phyloP scores from a whole-genome alignment of 64 coral and sea anemone species.

The Actinia equina region DNA sequence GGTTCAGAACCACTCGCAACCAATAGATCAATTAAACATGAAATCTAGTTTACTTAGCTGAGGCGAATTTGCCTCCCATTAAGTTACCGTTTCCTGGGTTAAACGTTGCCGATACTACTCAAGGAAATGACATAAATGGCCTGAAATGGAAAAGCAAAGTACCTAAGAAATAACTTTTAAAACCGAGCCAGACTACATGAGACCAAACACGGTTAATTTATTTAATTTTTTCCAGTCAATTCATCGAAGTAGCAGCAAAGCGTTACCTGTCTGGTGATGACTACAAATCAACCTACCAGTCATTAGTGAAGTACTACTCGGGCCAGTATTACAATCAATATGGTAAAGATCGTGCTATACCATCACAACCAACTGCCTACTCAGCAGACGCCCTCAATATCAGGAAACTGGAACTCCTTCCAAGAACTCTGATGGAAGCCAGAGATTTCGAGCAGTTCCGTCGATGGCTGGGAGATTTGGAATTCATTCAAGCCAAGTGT shows the following conservation, averaged over 20 bases:
- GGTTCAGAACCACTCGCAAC: not conserved
- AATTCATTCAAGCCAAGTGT: conserved; percentile 61
- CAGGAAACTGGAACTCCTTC: conserved; percentile 52
- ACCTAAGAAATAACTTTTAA: too few species aligned
- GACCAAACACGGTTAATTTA: not conserved
- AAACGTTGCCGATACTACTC: too few species aligned
- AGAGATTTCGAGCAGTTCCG: conserved; percentile 35
- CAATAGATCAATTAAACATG: not conserved
- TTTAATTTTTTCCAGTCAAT: conserved; percentile 22
- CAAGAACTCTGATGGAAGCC: conserved; percentile 32
- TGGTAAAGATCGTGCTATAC: conserved; percentile 28
- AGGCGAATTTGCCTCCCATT: too few species aligned
- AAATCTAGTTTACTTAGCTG: not conserved
- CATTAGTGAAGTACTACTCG: conserved; percentile 43
- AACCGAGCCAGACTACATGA: too few species aligned
- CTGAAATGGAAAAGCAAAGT: too few species aligned
- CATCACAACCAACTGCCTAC: conserved; percentile 43
- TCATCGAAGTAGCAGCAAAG: conserved; percentile 30
- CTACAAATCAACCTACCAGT: conserved; percentile 24
- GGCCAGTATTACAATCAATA: conserved; percentile 26
- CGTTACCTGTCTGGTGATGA: conserved; percentile 21
- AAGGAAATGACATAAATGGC: too few species aligned
- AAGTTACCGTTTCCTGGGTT: too few species aligned
- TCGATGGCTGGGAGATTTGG: conserved; percentile 37
- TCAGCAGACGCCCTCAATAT: conserved; percentile 37